phyloP scores from a whole-genome alignment of 2,888 invertebrate genomes.

The Reticulitermes lucifugus region DNA sequence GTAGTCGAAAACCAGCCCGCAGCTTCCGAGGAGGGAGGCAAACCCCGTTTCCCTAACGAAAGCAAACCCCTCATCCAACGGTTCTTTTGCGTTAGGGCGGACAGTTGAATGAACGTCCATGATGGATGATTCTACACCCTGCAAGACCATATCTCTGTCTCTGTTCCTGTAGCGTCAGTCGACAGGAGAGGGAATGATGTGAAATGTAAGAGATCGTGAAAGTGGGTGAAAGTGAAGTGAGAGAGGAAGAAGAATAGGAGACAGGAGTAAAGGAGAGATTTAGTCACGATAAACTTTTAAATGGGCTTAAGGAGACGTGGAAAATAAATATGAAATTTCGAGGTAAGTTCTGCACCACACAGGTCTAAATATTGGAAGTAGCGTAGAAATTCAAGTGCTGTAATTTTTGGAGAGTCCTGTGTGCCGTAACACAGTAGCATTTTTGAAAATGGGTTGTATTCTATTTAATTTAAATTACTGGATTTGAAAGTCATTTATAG shows the following conservation, averaged over 20 bases:
- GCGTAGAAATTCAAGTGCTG: too few species aligned
- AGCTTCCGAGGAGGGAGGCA: conserved; percentile 6
- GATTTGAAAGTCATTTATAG: too few species aligned
- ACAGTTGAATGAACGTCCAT: conserved; percentile 36
- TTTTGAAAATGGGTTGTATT: too few species aligned
- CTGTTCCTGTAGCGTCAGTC: conserved; percentile 12
- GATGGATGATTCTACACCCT: conserved; percentile 23
- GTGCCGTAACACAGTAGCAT: too few species aligned
- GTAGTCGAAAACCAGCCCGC: neutral
- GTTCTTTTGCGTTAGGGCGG: conserved; percentile 17
- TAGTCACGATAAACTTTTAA: neutral
- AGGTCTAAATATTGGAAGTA: too few species aligned
- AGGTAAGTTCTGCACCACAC: neutral
- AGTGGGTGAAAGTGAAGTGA: too few species aligned
- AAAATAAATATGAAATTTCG: neutral
- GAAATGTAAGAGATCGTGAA: neutral
- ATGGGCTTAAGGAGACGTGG: neutral
- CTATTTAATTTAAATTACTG: too few species aligned
- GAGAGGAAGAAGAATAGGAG: neutral
- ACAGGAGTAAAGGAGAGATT: neutral
- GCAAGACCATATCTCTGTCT: neutral
- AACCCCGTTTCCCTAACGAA: neutral
- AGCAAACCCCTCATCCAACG: neutral
- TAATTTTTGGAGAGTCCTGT: too few species aligned
- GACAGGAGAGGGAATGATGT: neutral